phyloP scores from a whole-genome alignment of 2,888 invertebrate genomes.

The Euclidia mi region DNA sequence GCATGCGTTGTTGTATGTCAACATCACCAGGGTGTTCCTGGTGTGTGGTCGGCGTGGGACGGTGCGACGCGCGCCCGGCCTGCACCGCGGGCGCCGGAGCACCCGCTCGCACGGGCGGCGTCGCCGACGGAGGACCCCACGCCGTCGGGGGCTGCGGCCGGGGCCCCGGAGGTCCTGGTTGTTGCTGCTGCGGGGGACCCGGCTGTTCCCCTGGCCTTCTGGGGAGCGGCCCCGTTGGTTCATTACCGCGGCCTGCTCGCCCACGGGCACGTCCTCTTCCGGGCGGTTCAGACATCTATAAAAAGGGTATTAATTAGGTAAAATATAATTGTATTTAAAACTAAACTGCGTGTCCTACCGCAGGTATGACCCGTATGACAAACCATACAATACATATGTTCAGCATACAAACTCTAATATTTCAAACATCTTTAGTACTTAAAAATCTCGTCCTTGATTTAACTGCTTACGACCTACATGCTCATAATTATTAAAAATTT shows the following conservation, averaged over 20 bases:
- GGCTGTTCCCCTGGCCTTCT: constrained; percentile 66
- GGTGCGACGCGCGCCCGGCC: constrained; percentile 77
- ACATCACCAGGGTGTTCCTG: constrained; percentile 82
- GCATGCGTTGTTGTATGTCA: constrained; percentile 79
- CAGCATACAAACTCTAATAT: no score
- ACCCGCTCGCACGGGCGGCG: constrained; percentile 76
- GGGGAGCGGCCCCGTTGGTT: constrained; percentile 63
- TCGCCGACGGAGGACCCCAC: constrained; percentile 77
- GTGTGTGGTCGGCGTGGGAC: constrained; percentile 69
- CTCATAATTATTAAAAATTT: no score
- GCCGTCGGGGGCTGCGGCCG: constrained; percentile 80
- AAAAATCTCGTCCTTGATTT: no score
- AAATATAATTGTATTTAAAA: not conserved
- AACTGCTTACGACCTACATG: no score
- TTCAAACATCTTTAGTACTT: no score
- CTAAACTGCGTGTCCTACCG: no score
- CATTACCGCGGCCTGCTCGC: constrained; percentile 74
- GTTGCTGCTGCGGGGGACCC: constrained; percentile 58
- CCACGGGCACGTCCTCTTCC: constrained; percentile 82
- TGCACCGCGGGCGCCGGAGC: constrained; percentile 68
- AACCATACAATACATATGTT: no score
- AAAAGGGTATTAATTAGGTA: not conserved
- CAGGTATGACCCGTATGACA: no score
- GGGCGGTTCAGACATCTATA: constrained; percentile 71
- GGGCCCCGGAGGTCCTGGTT: constrained; percentile 60